These are phyloP conservation scores for Carpatolechia fugitivella DNA, from an alignment of 2,888 invertebrate genomes.

Conservation along the genomic window DNA sequence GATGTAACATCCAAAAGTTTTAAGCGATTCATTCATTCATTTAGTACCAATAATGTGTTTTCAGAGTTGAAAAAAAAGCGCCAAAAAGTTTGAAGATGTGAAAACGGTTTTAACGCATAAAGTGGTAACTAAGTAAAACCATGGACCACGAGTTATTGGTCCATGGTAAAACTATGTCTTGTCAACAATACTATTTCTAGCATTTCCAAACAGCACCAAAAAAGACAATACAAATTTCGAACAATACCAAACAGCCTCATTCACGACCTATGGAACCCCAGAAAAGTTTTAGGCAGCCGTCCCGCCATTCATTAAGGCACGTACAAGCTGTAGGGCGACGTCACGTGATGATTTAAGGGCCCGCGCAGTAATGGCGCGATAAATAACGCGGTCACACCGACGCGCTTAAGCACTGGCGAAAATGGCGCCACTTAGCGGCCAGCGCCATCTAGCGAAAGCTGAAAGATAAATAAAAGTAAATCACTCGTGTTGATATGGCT, in stretches of 20 bases:
- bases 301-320: constrained; percentile 74
- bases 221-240: too few relatives aligned
- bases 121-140: too few relatives aligned
- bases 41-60: too few relatives aligned
- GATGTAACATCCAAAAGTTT: too few relatives aligned
- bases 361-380: constrained; percentile 75
- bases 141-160: too few relatives aligned
- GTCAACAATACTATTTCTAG: too few relatives aligned
- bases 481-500: constrained; percentile 47
- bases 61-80: too few relatives aligned
- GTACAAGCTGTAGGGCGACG: constrained; percentile 60
- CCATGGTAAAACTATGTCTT: too few relatives aligned
- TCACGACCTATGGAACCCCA: not conserved
- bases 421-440: constrained; percentile 64
- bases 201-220: too few relatives aligned
- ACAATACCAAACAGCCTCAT: not conserved
- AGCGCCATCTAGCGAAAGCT: constrained; percentile 58
- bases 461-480: constrained; percentile 43
- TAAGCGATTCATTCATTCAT: too few relatives aligned
- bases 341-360: constrained; percentile 78
- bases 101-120: too few relatives aligned
- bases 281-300: constrained; percentile 54
- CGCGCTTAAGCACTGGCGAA: constrained; percentile 55
- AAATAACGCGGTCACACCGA: constrained; percentile 74
- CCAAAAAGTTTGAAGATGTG: too few relatives aligned